These are phyloP conservation scores for Ardeotis arabs DNA, from an alignment of 2,113 vertebrate species.

Conservation along the genomic window DNA sequence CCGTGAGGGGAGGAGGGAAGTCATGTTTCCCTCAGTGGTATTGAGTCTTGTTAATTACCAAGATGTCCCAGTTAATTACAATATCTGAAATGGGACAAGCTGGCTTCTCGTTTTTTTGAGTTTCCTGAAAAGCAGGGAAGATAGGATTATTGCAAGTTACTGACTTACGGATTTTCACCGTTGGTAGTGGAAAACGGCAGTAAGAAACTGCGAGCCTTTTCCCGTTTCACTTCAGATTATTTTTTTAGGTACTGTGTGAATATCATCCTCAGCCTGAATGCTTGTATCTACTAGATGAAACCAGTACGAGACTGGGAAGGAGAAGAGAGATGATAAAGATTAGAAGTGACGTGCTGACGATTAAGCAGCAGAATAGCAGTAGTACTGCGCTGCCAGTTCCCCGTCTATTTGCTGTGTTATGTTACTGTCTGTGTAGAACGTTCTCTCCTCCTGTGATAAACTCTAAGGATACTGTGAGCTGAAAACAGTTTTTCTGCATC, in stretches of 20 bases:
- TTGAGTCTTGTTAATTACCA: not conserved
- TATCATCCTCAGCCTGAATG: not conserved
- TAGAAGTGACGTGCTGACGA: not conserved
- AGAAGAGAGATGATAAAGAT: not conserved
- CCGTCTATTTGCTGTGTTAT: not conserved
- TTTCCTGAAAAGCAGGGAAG: not conserved
- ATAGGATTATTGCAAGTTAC: not conserved
- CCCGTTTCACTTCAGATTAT: not conserved
- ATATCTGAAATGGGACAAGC: not conserved
- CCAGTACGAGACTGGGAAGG: not conserved
- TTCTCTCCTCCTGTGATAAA: not conserved
- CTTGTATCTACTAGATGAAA: not conserved
- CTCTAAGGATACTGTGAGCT: not conserved
- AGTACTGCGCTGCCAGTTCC: not conserved
- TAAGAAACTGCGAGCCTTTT: not conserved
- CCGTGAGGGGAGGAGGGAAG: not conserved
- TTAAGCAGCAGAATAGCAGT: not conserved
- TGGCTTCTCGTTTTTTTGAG: not conserved
- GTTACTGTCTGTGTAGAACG: not conserved
- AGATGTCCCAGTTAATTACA: not conserved
- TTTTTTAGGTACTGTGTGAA: not conserved
- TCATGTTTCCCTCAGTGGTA: not conserved
- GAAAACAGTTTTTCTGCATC: not conserved
- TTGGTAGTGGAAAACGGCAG: not conserved
- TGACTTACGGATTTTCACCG: accelerated